Percentiles rank a stretch among this genome's conserved stretches.
These are phyloP conservation scores for Pterois miles DNA, from an alignment of 2,797 vertebrate species.

Conservation along the genomic window DNA sequence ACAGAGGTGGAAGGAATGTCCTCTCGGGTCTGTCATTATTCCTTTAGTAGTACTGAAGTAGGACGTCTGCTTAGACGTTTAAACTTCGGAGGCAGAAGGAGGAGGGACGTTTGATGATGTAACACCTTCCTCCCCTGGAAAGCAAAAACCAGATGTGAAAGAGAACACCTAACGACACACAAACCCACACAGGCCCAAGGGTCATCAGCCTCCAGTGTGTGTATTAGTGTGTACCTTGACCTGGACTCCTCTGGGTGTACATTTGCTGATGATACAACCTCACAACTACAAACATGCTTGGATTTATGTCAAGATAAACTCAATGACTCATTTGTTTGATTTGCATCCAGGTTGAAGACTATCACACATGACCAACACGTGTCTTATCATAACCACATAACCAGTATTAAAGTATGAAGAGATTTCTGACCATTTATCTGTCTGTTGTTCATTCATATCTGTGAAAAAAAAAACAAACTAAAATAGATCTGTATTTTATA, in stretches of 20 bases:
- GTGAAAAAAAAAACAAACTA: neutral
- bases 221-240: conserved; percentile 5
- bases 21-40: conserved; percentile 46
- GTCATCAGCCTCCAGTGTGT: conserved; percentile 10
- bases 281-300: conserved; percentile 15
- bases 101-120: conserved; percentile 49
- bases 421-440: neutral
- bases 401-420: neutral
- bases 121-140: conserved; percentile 38
- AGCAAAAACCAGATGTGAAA: conserved; percentile 72
- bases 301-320: conserved; percentile 23
- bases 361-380: conserved; percentile 18
- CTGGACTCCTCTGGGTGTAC: no score
- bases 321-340: conserved; percentile 35
- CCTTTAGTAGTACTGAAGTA: no score
- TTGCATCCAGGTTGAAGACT: conserved; percentile 6
- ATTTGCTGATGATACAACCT: conserved; percentile 41
- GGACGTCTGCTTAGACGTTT: no score
- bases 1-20: conserved; percentile 45
- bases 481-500: neutral
- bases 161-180: neutral
- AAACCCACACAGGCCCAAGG: neutral
- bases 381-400: conserved; percentile 27
- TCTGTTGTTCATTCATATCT: neutral
- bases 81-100: neutral